Evolutionary conservation across 1,140 invertebrate species (phyloP).

Genomic region (Leptinotarsa texana): DNA sequence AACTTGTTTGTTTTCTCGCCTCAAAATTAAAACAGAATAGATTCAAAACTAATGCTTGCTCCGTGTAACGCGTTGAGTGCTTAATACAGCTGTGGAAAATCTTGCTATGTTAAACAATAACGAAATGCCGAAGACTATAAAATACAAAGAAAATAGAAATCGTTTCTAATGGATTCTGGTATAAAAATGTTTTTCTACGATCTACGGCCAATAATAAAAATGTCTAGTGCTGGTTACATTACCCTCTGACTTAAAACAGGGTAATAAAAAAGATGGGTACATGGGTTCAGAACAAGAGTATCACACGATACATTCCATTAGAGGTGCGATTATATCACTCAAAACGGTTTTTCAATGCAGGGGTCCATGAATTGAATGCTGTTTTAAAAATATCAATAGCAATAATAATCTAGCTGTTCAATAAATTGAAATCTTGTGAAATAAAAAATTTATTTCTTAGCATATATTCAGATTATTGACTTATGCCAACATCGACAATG

Average conservation of each 20-base stretch:
- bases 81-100: background rate
- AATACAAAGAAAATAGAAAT: background rate
- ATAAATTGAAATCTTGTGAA: background rate
- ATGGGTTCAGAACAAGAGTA: background rate
- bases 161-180: background rate
- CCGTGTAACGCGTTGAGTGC: background rate
- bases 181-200: slow-evolving; percentile 8
- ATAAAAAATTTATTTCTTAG: no score
- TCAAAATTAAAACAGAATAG: no score
- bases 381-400: no score
- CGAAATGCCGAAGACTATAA: background rate
- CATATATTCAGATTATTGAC: no score
- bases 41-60: background rate
- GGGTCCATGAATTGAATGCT: background rate
- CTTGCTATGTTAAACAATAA: background rate
- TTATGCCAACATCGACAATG: no score
- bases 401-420: no score
- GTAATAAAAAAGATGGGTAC: slow-evolving; percentile 6
- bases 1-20: no score
- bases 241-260: background rate
- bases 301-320: background rate
- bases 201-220: slow-evolving; percentile 3
- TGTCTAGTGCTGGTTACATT: background rate
- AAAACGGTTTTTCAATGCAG: background rate
- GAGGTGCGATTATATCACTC: background rate